Base-by-base conservation (phyloP, 2,797 vertebrate genomes). In the Enoplosus armatus region DNA sequence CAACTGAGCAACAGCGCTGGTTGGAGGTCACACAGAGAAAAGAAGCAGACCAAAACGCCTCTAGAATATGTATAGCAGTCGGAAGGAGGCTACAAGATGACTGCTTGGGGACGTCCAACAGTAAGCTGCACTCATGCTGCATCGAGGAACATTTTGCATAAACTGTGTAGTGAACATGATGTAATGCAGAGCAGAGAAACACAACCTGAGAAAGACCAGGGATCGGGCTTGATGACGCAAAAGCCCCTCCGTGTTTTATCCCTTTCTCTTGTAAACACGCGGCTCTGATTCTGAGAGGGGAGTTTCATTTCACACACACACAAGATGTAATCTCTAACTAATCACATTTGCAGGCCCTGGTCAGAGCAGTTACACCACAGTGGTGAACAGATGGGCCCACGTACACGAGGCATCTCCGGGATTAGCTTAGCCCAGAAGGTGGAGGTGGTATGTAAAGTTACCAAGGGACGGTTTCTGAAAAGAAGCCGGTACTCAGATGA, bases 341-440 rank as follows among this genome's bases (percentile, higher is more conserved):
- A 94, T 94, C 92, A 93, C 91, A 90, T 93, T 93, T 91, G 83
- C 83, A 84, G 76, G 82, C 80, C 87, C 92, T 77, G 83, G 86
- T 88, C 77, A 35, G 87, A 85, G 86, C 82, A 88, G 84, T 82
- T 88, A 83, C 74, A 89, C 75, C 77, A 72, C 81, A 58, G 86
- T n/a, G 72, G 58, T 86, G 78, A 91, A 79, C 91, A 93, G 92
- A 94, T 93, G 90, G 92, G 82, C 72, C 80, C 35, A 69, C 41
- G 45, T 79, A 88, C 78, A 87, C 8, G 27, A 78, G 82, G 73
- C 75, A 87, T 79, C 73, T 80, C 83, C 63, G 58, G 79, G 91
- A 93, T 94, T 92, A 93, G 75, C 61, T 59, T 16, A 54, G 77
- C 71, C 58, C 71, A 72, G 86, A 82, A 87, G 82, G 84, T 79